Evolutionary conservation across 2,113 vertebrate species (phyloP).

Genomic region (Bos javanicus): DNA sequence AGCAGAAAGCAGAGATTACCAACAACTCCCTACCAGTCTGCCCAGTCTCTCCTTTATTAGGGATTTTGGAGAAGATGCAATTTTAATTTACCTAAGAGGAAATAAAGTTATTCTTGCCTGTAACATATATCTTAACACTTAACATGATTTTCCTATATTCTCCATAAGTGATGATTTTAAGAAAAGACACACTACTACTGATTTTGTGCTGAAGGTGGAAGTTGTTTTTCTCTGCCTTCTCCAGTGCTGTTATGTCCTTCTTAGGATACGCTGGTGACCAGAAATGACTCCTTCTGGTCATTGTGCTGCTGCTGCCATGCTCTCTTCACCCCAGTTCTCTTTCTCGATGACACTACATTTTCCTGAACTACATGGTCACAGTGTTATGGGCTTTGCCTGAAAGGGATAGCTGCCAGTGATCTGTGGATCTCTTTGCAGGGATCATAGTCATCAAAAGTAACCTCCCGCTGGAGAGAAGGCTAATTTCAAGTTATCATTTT

Average conservation of each 20-base stretch:
- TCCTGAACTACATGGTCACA: neutral
- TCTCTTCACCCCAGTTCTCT: neutral
- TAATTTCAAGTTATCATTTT: neutral
- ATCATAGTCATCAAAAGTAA: constrained; percentile 24
- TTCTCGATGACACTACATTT: neutral
- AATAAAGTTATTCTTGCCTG: neutral
- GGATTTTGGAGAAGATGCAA: neutral
- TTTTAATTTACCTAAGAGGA: neutral
- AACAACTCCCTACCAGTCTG: neutral
- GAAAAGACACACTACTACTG: neutral
- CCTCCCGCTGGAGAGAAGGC: neutral
- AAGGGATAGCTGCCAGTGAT: neutral
- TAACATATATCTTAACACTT: neutral
- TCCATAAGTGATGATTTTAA: neutral
- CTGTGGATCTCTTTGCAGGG: neutral
- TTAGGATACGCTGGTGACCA: neutral
- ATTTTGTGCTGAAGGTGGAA: neutral
- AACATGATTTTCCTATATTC: neutral
- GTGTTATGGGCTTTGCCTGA: neutral
- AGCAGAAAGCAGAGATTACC: neutral
- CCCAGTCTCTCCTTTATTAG: neutral
- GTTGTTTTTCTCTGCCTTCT: neutral
- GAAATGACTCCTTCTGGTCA: neutral
- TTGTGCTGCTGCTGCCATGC: neutral
- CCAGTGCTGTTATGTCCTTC: neutral